A percentile compares a stretch with the other conserved stretches of the same genome.
phyloP scores from a whole-genome alignment of 1,140 invertebrate genomes.

The Papilio xuthus region DNA sequence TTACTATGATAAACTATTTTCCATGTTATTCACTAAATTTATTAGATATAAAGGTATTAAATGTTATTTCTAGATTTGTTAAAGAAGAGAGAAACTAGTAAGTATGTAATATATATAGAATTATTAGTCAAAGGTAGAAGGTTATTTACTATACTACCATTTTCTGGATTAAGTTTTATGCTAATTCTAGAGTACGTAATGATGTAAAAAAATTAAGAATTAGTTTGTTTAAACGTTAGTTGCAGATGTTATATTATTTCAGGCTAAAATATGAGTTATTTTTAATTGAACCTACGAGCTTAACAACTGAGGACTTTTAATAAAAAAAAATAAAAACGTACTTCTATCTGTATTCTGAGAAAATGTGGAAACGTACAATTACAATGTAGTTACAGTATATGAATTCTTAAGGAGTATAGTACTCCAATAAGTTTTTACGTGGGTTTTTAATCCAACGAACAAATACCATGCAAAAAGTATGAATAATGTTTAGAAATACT shows the following conservation, averaged over 20 bases:
- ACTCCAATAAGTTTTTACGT: neutral
- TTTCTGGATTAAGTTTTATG: neutral
- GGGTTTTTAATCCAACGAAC: slow-evolving; percentile 2
- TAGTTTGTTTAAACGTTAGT: slow-evolving; percentile 2
- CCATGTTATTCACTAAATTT: neutral
- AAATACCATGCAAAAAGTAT: slow-evolving; percentile 29
- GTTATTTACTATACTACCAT: neutral
- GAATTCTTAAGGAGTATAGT: neutral
- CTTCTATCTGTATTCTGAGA: neutral
- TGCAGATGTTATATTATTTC: neutral
- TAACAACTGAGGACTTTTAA: neutral
- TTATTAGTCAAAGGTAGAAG: neutral
- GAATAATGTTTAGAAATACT: slow-evolving; percentile 20
- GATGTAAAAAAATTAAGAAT: neutral
- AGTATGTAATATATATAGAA: neutral
- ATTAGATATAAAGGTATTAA: neutral
- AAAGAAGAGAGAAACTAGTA: no score
- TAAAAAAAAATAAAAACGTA: no score
- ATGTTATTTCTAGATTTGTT: neutral
- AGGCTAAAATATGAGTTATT: neutral
- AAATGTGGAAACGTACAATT: no score
- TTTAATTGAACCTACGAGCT: neutral
- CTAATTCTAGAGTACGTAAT: neutral
- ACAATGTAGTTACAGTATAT: neutral
- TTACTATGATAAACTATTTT: slow-evolving; percentile 23